phyloP scores from a whole-genome alignment of 2,797 vertebrate species.

The Leucoraja ocellata region DNA sequence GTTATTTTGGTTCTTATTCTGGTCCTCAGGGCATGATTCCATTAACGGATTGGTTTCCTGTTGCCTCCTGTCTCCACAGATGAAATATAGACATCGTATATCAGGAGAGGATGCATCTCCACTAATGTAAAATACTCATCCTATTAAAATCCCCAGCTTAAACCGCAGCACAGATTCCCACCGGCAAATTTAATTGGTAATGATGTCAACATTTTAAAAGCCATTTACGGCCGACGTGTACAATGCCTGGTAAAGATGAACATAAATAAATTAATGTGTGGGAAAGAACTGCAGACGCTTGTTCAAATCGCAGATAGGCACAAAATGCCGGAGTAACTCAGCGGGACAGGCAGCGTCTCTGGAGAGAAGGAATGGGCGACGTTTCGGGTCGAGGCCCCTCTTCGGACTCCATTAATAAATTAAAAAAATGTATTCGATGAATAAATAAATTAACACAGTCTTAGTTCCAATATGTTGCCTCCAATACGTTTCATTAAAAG shows the following conservation, averaged over 20 bases:
- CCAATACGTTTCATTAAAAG: neutral
- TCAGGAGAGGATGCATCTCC: neutral
- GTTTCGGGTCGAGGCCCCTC: too few species aligned
- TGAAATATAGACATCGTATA: neutral
- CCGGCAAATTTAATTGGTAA: slow-evolving; percentile 21
- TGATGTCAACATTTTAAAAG: neutral
- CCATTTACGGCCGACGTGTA: neutral
- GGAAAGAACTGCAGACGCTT: too few species aligned
- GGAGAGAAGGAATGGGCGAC: too few species aligned
- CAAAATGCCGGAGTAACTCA: too few species aligned
- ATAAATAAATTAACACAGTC: neutral
- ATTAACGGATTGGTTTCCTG: neutral
- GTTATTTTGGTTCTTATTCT: neutral
- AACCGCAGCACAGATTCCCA: neutral
- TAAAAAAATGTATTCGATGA: too few species aligned
- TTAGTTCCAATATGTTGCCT: neutral
- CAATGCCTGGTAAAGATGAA: neutral
- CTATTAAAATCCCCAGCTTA: neutral
- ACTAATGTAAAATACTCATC: neutral
- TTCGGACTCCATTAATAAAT: too few species aligned
- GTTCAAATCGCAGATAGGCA: too few species aligned
- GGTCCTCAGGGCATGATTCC: neutral
- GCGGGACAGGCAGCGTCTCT: too few species aligned
- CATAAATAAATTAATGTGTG: neutral
- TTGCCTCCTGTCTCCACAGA: neutral